Evolutionary conservation across 2,797 vertebrate genomes (phyloP), one percentile per base, ranked within the genome.

Genomic region (Leucoraja ocellata): DNA sequence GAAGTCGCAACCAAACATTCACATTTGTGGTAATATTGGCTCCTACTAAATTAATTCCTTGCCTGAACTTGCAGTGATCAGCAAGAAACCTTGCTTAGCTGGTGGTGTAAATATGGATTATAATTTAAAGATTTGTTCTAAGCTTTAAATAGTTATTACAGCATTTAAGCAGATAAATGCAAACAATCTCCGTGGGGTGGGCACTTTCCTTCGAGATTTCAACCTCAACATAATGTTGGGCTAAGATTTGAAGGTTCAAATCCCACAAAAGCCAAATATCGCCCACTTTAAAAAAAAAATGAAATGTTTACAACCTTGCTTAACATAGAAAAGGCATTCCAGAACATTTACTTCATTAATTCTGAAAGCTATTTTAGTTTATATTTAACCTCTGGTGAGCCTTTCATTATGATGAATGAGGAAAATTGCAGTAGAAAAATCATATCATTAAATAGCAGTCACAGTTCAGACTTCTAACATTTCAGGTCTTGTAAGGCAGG

Each of bases 21-120:
- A 28, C 76, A 92, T 92, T 92, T 74, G 73, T 92, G 90, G 25
- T 32, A 92, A 58, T 58, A n/a, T 76, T 73, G 90, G 90, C 71
- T 92, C 90, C 39, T 71, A n/a, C 21, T 73, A 76, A 92, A 18
- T 92, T 92, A 10, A 58, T 92, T 74, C 39, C 76, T 74, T 92
- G 68, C 76, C 71, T 76, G 73, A 92, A 76, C 25, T 74, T 74
- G n/a, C 39, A n/a, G 71, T 92, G 58, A 92, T 92, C 76, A 92
- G 90, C 9, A 92, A 58, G 14, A 4, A 76, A 46, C 71, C 54
- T 91, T 46, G 90, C 90, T 39, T 71, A 73, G 36, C 65, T 74
- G n/a, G 36, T 58, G 90, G 46, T 74, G 28, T 25, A n/a, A 28
- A 76, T 28, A 76, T 73, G 73, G 36, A 7, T 76, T 74, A 18